phyloP scores from a whole-genome alignment of 2,888 invertebrate species.

The Tetheella fluctuosa region DNA sequence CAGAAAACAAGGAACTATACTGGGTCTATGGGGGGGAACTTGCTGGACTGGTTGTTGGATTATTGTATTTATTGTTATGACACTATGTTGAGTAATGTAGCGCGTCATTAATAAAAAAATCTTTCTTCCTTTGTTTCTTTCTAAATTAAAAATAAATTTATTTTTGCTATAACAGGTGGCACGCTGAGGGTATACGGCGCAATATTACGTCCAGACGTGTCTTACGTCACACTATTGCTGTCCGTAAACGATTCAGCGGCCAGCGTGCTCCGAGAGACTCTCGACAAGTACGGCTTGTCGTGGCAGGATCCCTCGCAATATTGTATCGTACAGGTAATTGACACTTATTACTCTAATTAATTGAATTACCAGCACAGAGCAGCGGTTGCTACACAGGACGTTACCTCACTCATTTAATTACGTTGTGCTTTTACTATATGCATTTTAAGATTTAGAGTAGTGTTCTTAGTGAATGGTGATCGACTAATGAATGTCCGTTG shows the following conservation, averaged over 20 bases:
- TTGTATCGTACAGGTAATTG: slow-evolving; percentile 95
- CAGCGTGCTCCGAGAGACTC: slow-evolving; percentile 96
- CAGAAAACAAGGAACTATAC: no score
- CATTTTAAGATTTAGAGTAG: background rate
- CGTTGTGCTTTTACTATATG: background rate
- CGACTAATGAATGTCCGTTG: background rate
- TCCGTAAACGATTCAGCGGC: slow-evolving; percentile 97
- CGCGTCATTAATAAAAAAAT: no score
- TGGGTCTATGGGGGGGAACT: no score
- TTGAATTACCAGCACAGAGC: background rate
- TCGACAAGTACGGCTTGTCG: slow-evolving; percentile 97
- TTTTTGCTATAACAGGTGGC: slow-evolving; percentile 83
- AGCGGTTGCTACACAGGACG: background rate
- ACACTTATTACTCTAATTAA: background rate
- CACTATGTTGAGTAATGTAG: no score
- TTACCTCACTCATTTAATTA: slow-evolving; percentile 10
- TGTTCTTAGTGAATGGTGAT: background rate
- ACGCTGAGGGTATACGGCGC: slow-evolving; percentile 98
- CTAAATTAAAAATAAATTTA: background rate
- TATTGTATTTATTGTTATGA: no score
- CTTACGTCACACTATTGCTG: slow-evolving; percentile 98
- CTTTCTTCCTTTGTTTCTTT: no score
- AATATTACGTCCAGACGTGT: slow-evolving; percentile 97
- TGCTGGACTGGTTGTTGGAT: no score
- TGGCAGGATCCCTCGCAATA: slow-evolving; percentile 95